Percentiles rank a stretch among this genome's conserved stretches.
phyloP scores from a whole-genome alignment of 2,113 vertebrate species.

The Cervus canadensis region DNA sequence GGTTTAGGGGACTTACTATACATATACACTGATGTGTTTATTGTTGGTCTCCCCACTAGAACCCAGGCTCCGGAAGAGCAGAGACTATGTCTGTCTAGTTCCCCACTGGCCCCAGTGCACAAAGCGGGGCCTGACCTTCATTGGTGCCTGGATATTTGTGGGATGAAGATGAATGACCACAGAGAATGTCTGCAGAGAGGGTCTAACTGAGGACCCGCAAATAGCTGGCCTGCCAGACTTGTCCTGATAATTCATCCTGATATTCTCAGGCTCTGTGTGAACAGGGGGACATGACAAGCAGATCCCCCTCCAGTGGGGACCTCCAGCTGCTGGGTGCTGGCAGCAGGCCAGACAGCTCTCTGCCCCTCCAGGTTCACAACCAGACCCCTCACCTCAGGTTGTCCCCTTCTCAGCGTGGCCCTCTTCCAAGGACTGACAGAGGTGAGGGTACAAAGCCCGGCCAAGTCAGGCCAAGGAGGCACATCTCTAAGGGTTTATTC shows the following conservation, averaged over 20 bases:
- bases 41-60: neutral
- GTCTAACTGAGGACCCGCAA: neutral
- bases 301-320: neutral
- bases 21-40: accelerated
- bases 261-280: neutral
- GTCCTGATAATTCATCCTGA: neutral
- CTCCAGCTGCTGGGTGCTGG: neutral
- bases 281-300: accelerated
- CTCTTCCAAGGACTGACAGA: neutral
- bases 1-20: neutral
- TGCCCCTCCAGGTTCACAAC: neutral
- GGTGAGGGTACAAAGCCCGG: accelerated
- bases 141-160: neutral
- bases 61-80: neutral
- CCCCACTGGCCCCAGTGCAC: neutral
- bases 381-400: neutral
- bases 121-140: too few relatives aligned
- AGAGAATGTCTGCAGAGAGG: neutral
- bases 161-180: neutral
- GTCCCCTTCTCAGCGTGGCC: accelerated
- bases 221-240: neutral
- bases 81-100: neutral
- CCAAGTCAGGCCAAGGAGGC: accelerated
- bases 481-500: accelerated
- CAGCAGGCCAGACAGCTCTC: neutral